Evolutionary conservation across 2,113 vertebrate species (phyloP).

Genomic region (Glaucidium brasilianum): DNA sequence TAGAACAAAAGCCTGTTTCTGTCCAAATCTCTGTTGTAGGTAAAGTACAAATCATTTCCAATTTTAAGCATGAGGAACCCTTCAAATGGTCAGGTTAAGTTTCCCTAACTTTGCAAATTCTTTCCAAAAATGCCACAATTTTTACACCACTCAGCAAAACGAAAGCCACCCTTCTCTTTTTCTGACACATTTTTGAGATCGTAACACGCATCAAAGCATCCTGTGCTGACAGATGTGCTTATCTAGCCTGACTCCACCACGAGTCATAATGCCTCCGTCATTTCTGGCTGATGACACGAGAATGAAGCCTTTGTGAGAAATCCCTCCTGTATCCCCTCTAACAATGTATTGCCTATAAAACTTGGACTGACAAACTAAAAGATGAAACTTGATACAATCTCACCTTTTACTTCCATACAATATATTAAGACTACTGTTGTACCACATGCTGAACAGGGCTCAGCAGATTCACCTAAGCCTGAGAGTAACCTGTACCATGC

Average conservation of each 20-base stretch:
- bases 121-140: neutral
- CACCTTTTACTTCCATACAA: neutral
- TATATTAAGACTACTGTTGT: neutral
- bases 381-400: neutral
- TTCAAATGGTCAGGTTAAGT: neutral
- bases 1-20: neutral
- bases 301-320: neutral
- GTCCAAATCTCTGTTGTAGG: neutral
- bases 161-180: neutral
- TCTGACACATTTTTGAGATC: neutral
- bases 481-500: neutral
- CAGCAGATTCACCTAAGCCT: neutral
- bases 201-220: rapidly evolving
- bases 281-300: neutral
- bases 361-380: neutral
- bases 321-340: neutral
- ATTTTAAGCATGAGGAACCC: neutral
- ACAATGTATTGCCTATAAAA: neutral
- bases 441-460: neutral
- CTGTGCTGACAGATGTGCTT: neutral
- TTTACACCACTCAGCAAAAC: neutral
- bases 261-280: neutral
- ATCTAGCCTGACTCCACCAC: neutral
- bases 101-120: neutral
- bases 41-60: neutral